Percentiles rank a stretch among this genome's conserved stretches.
These are phyloP conservation scores for Bellardia bayeri DNA, from an alignment of 2,888 invertebrate species.

Conservation along the genomic window DNA sequence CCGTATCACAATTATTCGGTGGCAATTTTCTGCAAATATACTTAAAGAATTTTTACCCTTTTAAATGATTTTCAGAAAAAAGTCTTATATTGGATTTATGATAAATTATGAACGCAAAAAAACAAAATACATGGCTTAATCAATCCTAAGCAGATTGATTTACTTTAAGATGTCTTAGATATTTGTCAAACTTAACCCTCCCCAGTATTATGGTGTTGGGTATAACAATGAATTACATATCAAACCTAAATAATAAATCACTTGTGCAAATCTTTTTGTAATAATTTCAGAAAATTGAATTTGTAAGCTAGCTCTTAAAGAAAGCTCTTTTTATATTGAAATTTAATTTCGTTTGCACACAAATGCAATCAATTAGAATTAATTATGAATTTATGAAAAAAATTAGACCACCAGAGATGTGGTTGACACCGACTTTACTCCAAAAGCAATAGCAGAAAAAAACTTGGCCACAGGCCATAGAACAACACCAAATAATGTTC, in stretches of 20 bases:
- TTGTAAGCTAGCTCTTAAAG: neutral
- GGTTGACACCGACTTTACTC: neutral
- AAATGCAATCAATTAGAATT: slow-evolving; percentile 46
- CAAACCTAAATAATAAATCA: neutral
- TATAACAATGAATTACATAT: neutral
- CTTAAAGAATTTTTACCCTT: too few relatives aligned
- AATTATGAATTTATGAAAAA: slow-evolving; percentile 28
- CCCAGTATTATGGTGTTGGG: too few relatives aligned
- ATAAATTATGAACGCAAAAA: too few relatives aligned
- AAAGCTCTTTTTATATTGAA: neutral
- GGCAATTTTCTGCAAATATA: too few relatives aligned
- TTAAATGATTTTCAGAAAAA: too few relatives aligned
- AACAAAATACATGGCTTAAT: too few relatives aligned
- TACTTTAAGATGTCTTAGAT: too few relatives aligned
- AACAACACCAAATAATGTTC: neutral
- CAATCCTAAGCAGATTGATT: too few relatives aligned
- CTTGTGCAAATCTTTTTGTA: neutral
- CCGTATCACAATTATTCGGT: too few relatives aligned
- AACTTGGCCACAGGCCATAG: neutral
- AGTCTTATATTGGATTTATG: too few relatives aligned
- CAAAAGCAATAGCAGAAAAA: neutral
- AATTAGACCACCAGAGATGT: slow-evolving; percentile 11
- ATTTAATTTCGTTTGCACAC: neutral
- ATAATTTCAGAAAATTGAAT: neutral
- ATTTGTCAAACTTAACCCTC: too few relatives aligned